Evolutionary conservation across 2,113 vertebrate genomes (phyloP), one percentile per base, ranked within the genome.

Genomic region (Poecilia latipinna): DNA sequence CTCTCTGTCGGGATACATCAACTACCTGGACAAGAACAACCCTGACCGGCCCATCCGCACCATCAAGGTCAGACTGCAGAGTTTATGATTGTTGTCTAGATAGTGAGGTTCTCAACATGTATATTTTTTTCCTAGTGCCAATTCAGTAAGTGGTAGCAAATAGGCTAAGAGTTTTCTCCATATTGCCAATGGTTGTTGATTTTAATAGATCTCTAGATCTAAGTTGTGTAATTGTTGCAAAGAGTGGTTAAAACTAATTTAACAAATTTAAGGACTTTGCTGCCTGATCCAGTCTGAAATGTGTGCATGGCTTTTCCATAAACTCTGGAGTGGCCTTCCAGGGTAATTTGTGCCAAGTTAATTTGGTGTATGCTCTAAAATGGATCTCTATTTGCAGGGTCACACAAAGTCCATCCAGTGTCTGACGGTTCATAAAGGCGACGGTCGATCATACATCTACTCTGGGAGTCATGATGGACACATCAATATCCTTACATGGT

Each of bases 321-420:
- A 62, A 10, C 65, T 71, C 1, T 68, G 28, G n/a, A 48, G 26
- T 2, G 29, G 8, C 11, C 42, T 62, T 51, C 28, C 29, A 54
- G 5, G 4, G 7, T 48, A 65, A 33, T 33, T 60, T 74, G 2
- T 35, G 17, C 37, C 8, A 22, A 66, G 19, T 28, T 68, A 4
- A 15, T 39, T 24, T 37, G 19, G 12, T 67, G 15, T 39, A 29
- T n/a, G 62, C 67, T 37, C 66, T 35, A 65, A 78, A 44, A 54
- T 31, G 2, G 62, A 26, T 33, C 12, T 33, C 83, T 24, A n/a
- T 87, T 32, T 65, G 19, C 93, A 99, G 98, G 98, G 98, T 80
- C 98, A 99, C 90, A 96, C 88, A 83, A 99, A 99, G 73, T 97
- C 98, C 31, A 96, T 99, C 90, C 97, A 99, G 92, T 98, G 96